These are phyloP conservation scores for Anarrhichthys ocellatus DNA, from an alignment of 2,113 vertebrate species.

Conservation along the genomic window DNA sequence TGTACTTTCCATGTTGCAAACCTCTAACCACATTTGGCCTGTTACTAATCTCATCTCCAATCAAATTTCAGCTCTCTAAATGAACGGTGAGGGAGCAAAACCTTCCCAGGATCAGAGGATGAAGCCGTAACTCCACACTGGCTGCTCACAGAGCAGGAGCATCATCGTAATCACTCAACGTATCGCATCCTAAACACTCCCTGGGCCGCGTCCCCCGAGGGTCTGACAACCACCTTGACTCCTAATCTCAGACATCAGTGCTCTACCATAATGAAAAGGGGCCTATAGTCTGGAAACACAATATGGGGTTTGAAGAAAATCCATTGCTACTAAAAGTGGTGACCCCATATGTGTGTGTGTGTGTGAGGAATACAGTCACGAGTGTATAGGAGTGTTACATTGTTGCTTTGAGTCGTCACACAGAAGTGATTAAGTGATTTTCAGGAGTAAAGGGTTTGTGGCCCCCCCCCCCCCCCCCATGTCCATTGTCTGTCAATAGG, in stretches of 20 bases:
- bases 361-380: not conserved
- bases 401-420: conserved; percentile 56
- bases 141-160: conserved; percentile 48
- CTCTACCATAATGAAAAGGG: conserved; percentile 9
- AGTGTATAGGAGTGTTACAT: conserved; percentile 5
- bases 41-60: conserved; percentile 30
- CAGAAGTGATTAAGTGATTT: conserved; percentile 60
- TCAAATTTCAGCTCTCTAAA: conserved; percentile 32
- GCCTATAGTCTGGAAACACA: not conserved
- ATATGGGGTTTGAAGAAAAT: not conserved
- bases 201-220: conserved; percentile 7
- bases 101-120: conserved; percentile 49
- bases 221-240: conserved; percentile 42
- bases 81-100: conserved; percentile 30
- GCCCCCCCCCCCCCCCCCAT: conserved; percentile 41
- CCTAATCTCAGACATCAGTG: conserved; percentile 27
- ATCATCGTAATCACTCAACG: conserved; percentile 33
- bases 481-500: conserved; percentile 63
- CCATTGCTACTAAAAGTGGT: not conserved
- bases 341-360: not conserved
- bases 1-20: conserved; percentile 8
- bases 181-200: conserved; percentile 46
- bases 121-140: conserved; percentile 33
- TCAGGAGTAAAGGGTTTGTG: conserved; percentile 55
- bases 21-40: conserved; percentile 13